A percentile compares a stretch with the other conserved stretches of the same genome.
These are phyloP conservation scores for Acanthacorydalis orientalis DNA, from an alignment of 2,888 invertebrate species.

Conservation along the genomic window DNA sequence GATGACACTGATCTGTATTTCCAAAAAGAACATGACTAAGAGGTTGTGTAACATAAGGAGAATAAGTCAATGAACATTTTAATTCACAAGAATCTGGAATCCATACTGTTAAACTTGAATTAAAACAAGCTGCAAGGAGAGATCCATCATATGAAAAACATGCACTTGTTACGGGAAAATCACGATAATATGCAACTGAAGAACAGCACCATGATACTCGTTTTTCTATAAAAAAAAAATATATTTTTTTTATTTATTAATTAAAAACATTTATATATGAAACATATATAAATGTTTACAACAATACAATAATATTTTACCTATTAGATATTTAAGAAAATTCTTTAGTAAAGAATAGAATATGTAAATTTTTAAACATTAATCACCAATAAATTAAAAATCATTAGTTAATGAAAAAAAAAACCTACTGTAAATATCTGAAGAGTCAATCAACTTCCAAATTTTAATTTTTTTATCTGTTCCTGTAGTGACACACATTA, in stretches of 20 bases:
- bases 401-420: slow-evolving; percentile 1
- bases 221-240: slow-evolving; percentile 23
- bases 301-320: no score
- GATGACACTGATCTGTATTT: slow-evolving; percentile 33
- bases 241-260: no score
- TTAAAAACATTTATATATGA: no score
- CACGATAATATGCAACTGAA: slow-evolving; percentile 41
- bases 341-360: not conserved
- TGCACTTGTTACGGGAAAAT: slow-evolving; percentile 35
- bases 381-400: no score
- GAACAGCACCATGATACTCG: slow-evolving; percentile 48
- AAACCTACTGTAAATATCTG: slow-evolving; percentile 32
- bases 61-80: slow-evolving; percentile 36
- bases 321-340: no score
- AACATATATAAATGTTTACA: no score
- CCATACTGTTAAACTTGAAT: slow-evolving; percentile 50
- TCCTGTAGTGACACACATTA: slow-evolving; percentile 46
- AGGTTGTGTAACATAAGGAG: slow-evolving; percentile 13
- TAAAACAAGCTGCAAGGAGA: slow-evolving; percentile 51
- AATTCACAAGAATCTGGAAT: slow-evolving; percentile 37
- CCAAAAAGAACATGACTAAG: slow-evolving; percentile 39
- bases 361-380: no score
- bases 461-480: slow-evolving; percentile 51
- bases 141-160: slow-evolving; percentile 64
- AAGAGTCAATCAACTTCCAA: slow-evolving; percentile 43